A percentile compares a stretch with the other conserved stretches of the same genome.
phyloP scores from a whole-genome alignment of 2,888 invertebrate species.

The Myopa testacea region DNA sequence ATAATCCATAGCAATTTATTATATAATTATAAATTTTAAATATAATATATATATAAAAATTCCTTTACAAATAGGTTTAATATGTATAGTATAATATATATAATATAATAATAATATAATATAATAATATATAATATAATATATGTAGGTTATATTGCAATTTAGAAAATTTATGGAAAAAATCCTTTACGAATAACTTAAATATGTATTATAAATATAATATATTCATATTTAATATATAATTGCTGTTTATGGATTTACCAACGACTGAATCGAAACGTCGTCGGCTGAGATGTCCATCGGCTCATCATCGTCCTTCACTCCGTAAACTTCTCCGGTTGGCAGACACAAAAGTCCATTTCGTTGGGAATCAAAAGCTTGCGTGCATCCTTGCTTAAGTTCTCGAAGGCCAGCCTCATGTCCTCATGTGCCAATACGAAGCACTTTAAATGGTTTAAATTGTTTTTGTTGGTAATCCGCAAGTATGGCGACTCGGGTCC shows the following conservation, averaged over 20 bases:
- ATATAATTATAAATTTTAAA: too few species aligned
- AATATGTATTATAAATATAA: too few species aligned
- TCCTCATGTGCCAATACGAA: slow-evolving; percentile 61
- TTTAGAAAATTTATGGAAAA: too few species aligned
- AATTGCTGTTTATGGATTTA: too few species aligned
- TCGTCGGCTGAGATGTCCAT: slow-evolving; percentile 56
- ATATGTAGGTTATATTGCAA: not conserved
- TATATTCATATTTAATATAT: not conserved
- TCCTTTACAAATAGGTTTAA: too few species aligned
- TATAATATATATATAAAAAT: too few species aligned
- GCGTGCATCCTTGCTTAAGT: slow-evolving; percentile 65
- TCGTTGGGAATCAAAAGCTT: slow-evolving; percentile 65
- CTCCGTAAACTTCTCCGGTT: slow-evolving; percentile 61
- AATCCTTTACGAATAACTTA: slow-evolving; percentile 29
- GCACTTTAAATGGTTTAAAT: slow-evolving; percentile 50
- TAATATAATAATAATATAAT: too few species aligned
- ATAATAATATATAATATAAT: too few species aligned
- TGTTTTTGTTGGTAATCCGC: slow-evolving; percentile 43
- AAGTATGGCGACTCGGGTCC: slow-evolving; percentile 57
- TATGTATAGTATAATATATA: slow-evolving; percentile 27
- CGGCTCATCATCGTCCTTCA: slow-evolving; percentile 59
- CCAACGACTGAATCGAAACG: slow-evolving; percentile 54
- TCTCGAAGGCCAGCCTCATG: slow-evolving; percentile 60
- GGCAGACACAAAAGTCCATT: slow-evolving; percentile 60
- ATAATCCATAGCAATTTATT: too few species aligned